These are phyloP conservation scores for Hozukius guyotensis DNA, from an alignment of 2,797 vertebrate genomes.

Conservation along the genomic window DNA sequence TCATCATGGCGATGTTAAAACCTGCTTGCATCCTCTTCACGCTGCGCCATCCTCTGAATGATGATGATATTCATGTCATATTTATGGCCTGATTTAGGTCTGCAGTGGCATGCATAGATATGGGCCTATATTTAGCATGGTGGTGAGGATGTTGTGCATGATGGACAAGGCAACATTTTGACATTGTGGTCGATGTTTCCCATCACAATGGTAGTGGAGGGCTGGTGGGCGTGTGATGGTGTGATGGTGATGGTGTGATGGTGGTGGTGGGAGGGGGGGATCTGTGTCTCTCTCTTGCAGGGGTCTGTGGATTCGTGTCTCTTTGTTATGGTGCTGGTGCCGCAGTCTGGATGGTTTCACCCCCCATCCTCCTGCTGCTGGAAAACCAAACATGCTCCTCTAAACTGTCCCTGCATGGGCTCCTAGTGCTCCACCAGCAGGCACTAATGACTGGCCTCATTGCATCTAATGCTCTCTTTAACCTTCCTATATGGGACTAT, in stretches of 20 bases:
- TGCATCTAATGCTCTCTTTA: neutral
- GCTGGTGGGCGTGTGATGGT: conserved; percentile 63
- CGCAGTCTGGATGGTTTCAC: conserved; percentile 73
- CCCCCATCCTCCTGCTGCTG: conserved; percentile 15
- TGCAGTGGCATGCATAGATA: neutral
- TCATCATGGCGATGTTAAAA: conserved; percentile 20
- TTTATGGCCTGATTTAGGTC: conserved; percentile 5
- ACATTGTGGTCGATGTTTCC: conserved; percentile 18
- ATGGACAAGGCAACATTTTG: neutral
- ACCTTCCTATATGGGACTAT: neutral
- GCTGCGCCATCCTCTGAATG: conserved; percentile 32
- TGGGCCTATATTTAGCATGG: conserved; percentile 28
- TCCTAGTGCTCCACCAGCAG: neutral
- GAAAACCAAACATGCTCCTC: neutral
- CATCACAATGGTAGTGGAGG: conserved; percentile 31
- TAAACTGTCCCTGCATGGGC: neutral
- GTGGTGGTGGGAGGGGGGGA: neutral
- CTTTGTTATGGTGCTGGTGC: conserved; percentile 79
- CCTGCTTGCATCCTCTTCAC: neutral
- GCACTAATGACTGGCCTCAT: neutral
- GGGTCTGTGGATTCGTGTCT: conserved; percentile 64
- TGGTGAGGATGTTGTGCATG: neutral
- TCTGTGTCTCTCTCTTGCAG: conserved; percentile 48
- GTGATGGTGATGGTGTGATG: too few relatives aligned
- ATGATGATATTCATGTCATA: conserved; percentile 17